Percentiles rank a stretch among this genome's conserved stretches.
Conservation (phyloP, 2,888 invertebrate species). For the Cheilosia soror region DNA sequence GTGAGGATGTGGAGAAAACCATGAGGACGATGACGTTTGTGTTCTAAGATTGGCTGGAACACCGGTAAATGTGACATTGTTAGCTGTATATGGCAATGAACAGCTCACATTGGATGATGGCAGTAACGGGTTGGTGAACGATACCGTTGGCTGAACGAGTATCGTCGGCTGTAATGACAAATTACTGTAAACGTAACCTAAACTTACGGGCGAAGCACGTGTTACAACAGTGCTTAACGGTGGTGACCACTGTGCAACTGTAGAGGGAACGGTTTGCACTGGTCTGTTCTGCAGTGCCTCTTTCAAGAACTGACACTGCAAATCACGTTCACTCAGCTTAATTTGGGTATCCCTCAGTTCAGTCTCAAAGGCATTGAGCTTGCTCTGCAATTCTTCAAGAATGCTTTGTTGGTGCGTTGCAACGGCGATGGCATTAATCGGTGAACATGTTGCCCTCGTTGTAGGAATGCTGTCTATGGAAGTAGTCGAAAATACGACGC, state of each 20-base stretch:
- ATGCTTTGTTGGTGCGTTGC: neutral
- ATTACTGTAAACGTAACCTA: neutral
- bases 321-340: conserved; percentile 7
- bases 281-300: conserved; percentile 9
- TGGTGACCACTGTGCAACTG: neutral
- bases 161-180: conserved; percentile 10
- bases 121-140: conserved; percentile 14
- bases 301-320: conserved; percentile 15
- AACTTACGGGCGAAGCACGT: neutral
- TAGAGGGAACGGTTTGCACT: neutral
- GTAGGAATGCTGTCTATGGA: neutral
- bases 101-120: neutral
- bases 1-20: conserved; percentile 17
- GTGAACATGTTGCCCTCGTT: neutral
- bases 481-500: neutral
- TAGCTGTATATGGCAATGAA: conserved; percentile 7
- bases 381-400: neutral
- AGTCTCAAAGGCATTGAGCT: neutral
- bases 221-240: conserved; percentile 18
- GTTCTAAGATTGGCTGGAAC: neutral
- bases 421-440: neutral
- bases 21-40: conserved; percentile 6
- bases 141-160: conserved; percentile 6
- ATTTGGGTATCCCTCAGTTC: conserved; percentile 21
- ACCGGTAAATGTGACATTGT: neutral